phyloP scores from a whole-genome alignment of 2,888 invertebrate species.

The Orchesella flavescens region DNA sequence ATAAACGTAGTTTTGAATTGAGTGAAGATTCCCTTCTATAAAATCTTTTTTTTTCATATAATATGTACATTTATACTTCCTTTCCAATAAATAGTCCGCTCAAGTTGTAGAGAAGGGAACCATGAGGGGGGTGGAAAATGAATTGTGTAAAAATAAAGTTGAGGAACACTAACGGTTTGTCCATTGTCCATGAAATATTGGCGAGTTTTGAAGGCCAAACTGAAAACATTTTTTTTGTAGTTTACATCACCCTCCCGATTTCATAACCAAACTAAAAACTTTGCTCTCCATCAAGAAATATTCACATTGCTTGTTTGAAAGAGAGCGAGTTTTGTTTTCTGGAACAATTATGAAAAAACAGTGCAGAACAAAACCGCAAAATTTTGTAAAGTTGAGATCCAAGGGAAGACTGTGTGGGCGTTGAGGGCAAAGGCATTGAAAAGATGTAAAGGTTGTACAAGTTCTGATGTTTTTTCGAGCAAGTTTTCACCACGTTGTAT shows the following conservation, averaged over 20 bases:
- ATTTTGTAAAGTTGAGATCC: background rate
- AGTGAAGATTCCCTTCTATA: background rate
- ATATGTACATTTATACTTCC: no score
- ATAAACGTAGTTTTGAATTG: background rate
- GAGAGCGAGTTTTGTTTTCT: no score
- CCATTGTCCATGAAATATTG: no score
- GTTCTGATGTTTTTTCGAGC: background rate
- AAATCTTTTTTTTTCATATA: background rate
- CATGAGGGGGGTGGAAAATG: background rate
- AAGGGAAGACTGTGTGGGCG: background rate
- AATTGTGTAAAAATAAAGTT: no score
- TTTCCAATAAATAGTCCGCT: background rate
- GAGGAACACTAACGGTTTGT: no score
- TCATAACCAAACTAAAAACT: no score
- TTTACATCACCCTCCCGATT: no score
- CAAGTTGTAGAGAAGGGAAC: background rate
- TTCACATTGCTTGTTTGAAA: no score
- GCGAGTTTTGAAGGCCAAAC: no score
- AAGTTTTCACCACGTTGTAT: background rate
- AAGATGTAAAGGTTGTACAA: no score
- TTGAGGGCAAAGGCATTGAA: background rate
- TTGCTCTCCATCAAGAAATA: no score
- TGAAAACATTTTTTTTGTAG: no score
- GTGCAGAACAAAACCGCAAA: slow-evolving; percentile 1
- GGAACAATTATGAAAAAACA: background rate